Evolutionary conservation across 37 sponge, comb jelly and placozoan species (phyloP), one percentile per base, ranked within the genome.

Genomic region (Halisarca cf. caerulea): DNA sequence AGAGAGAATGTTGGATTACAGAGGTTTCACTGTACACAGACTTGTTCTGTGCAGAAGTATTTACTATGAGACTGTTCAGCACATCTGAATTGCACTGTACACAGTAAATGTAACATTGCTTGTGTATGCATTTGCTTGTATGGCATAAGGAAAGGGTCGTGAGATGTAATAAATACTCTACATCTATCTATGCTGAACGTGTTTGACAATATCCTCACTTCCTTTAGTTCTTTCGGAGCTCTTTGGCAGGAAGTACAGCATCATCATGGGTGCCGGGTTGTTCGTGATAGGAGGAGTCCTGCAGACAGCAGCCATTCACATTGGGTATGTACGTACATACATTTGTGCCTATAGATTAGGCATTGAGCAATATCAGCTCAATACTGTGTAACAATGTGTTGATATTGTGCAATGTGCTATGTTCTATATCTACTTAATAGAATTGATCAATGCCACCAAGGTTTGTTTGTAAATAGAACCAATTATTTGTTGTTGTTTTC

Each of bases 231-330:
- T 93, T 2, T 87, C 94, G 25, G 94, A 87, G 20, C 32, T 30
- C 61, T 8, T 87, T 39, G 94, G 94, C n/a, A 38, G 94, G 20
- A 90, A 89, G 57, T 24, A 32, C 20, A 47, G 91, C 47, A 84
- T 90, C 64, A 80, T 93, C 24, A 8, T 79, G 4, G 94, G 94
- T 35, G 88, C 85, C 2, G 61, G 84, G 7, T 47, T 90, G 9
- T 93, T 93, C 37, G 61, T 66, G 2, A 61, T 84, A 20, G 94
- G 94, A 44, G 94, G 88, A 0, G 43, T 78, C 3, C 17, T 93
- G 7, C 94, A 90, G 54, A 39, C 64, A 23, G 82, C 82, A 0
- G 58, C 94, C 21, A 47, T 87, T 45, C 79, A 84, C 33, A 28
- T 90, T 18, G 90, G 94, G 94, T 93, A 53, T 71, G 78, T 34